These are phyloP conservation scores for Equus quagga DNA, from an alignment of 2,113 vertebrate genomes.

Conservation along the genomic window DNA sequence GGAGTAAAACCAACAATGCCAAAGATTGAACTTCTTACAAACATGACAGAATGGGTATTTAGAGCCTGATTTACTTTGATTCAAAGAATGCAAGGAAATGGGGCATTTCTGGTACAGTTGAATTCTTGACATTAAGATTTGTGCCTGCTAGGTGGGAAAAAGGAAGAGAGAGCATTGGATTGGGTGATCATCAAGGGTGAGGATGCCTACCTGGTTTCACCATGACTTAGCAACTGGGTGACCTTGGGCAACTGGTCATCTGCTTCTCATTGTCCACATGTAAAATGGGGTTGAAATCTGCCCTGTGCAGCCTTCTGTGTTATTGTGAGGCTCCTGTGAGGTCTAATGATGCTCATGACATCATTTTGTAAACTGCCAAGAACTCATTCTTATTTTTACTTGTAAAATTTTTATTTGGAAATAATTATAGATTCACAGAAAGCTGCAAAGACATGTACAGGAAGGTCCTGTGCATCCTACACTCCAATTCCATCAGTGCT, in stretches of 20 bases:
- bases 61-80: conserved; percentile 12
- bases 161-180: not conserved
- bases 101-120: conserved; percentile 1
- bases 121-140: conserved; percentile 6
- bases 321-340: not conserved
- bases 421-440: not conserved
- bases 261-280: conserved; percentile 14
- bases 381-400: not conserved
- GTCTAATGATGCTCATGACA: not conserved
- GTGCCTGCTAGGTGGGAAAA: not conserved
- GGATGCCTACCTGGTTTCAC: not conserved
- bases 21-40: not conserved
- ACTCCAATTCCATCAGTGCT: not conserved
- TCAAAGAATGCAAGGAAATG: conserved; percentile 29
- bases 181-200: not conserved
- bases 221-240: not conserved
- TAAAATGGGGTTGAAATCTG: conserved; percentile 16
- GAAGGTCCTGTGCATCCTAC: not conserved
- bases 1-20: not conserved
- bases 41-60: not conserved
- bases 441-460: not conserved
- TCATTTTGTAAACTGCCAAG: conserved; percentile 7
- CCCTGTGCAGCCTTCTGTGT: not conserved
- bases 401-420: not conserved
- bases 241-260: not conserved